phyloP scores from a whole-genome alignment of 1,140 invertebrate genomes.

The Brachionus plicatilis region DNA sequence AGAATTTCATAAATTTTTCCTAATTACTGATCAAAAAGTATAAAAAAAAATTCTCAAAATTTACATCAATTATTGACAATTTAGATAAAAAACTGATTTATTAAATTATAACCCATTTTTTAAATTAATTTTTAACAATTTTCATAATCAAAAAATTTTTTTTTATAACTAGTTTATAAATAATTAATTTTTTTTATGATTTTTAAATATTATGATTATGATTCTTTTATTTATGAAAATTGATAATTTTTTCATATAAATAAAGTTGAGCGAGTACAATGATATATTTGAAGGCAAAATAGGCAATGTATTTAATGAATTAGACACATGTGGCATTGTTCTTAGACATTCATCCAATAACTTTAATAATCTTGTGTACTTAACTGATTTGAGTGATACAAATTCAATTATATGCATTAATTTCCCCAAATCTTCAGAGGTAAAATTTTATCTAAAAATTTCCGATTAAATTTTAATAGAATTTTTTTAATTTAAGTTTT shows the following conservation, averaged over 20 bases:
- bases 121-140: too few species aligned
- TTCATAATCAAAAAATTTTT: too few species aligned
- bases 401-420: slow-evolving; percentile 39
- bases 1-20: too few species aligned
- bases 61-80: too few species aligned
- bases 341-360: not conserved
- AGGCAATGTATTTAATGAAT: not conserved
- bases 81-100: too few species aligned
- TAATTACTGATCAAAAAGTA: not conserved
- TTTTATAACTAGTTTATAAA: too few species aligned
- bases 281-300: not conserved
- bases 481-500: not conserved
- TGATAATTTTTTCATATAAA: too few species aligned
- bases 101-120: too few species aligned
- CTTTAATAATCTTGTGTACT: not conserved
- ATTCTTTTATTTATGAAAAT: too few species aligned
- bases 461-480: too few species aligned
- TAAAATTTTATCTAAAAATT: not conserved
- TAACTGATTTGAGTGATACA: not conserved
- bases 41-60: not conserved
- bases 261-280: not conserved
- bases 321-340: slow-evolving; percentile 28
- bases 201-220: too few species aligned
- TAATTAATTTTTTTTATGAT: too few species aligned
- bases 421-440: not conserved